phyloP scores from a whole-genome alignment of 2,888 invertebrate genomes.

The Standfussiana lucernea region DNA sequence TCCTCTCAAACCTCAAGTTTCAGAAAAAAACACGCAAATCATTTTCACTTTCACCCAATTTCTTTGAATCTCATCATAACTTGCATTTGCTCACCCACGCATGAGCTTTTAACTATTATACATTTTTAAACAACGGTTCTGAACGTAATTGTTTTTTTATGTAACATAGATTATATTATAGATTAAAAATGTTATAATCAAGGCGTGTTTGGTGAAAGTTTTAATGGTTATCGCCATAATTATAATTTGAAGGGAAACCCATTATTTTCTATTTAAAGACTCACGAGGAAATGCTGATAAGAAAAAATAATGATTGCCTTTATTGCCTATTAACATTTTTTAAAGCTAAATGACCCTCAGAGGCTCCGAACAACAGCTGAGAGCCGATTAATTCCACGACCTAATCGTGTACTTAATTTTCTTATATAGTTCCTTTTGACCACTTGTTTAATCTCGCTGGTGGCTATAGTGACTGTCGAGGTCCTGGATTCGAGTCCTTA shows the following conservation, averaged over 20 bases:
- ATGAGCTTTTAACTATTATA: conserved; percentile 37
- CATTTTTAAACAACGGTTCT: conserved; percentile 32
- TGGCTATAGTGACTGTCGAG: not conserved
- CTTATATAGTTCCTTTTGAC: not conserved
- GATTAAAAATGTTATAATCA: conserved; percentile 54
- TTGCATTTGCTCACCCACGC: conserved; percentile 28
- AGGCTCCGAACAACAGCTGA: not conserved
- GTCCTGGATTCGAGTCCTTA: not conserved
- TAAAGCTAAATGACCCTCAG: not conserved
- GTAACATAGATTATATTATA: conserved; percentile 48
- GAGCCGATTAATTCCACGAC: not conserved
- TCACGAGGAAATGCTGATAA: conserved; percentile 23
- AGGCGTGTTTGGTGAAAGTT: conserved; percentile 50
- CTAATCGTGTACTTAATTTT: not conserved
- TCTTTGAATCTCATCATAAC: conserved; percentile 24
- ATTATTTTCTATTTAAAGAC: conserved; percentile 33
- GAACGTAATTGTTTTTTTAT: conserved; percentile 44
- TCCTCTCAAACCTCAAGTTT: conserved; percentile 5
- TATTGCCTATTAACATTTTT: not conserved
- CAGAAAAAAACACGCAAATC: conserved; percentile 7
- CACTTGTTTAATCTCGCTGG: not conserved
- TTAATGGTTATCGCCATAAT: conserved; percentile 32
- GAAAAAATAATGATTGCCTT: conserved; percentile 1
- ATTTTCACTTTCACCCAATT: conserved; percentile 53
- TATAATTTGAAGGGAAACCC: conserved; percentile 23